Evolutionary conservation across 2,888 invertebrate species (phyloP).

Genomic region (Microplitis deprimator): DNA sequence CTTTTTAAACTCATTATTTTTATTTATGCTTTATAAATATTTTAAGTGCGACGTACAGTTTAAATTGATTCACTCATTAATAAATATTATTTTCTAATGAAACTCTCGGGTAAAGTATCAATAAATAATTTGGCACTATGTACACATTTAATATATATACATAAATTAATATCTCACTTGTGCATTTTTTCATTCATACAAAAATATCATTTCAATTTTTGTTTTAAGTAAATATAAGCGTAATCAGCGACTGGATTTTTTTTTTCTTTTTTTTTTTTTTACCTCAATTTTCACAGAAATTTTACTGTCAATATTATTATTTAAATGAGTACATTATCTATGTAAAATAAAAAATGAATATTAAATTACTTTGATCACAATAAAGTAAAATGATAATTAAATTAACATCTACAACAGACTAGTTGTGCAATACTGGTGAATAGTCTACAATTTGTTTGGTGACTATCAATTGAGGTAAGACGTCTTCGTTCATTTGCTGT

Average conservation of each 20-base stretch:
- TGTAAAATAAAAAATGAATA: background rate
- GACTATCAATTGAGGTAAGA: constrained; percentile 50
- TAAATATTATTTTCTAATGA: background rate
- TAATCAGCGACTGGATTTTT: constrained; percentile 1
- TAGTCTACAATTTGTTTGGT: constrained; percentile 54
- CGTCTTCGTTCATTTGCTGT: constrained; percentile 63
- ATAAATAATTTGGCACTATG: constrained; percentile 4
- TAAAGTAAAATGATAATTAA: background rate
- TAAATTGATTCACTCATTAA: background rate
- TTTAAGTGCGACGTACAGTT: background rate
- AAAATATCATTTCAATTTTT: background rate
- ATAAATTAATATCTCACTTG: constrained; percentile 44
- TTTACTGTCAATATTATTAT: background rate
- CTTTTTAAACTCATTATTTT: constrained; percentile 4
- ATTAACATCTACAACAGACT: constrained; percentile 55
- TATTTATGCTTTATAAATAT: background rate
- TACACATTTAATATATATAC: constrained; percentile 36
- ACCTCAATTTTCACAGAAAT: background rate
- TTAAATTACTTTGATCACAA: background rate
- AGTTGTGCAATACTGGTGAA: constrained; percentile 60
- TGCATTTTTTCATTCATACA: background rate
- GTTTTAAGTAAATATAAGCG: constrained; percentile 21
- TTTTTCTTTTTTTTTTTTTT: background rate
- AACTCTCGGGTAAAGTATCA: background rate
- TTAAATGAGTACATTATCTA: background rate